Percentiles rank a stretch among this genome's conserved stretches.
phyloP scores from a whole-genome alignment of 2,888 invertebrate genomes.

The Hypomecis punctinalis region DNA sequence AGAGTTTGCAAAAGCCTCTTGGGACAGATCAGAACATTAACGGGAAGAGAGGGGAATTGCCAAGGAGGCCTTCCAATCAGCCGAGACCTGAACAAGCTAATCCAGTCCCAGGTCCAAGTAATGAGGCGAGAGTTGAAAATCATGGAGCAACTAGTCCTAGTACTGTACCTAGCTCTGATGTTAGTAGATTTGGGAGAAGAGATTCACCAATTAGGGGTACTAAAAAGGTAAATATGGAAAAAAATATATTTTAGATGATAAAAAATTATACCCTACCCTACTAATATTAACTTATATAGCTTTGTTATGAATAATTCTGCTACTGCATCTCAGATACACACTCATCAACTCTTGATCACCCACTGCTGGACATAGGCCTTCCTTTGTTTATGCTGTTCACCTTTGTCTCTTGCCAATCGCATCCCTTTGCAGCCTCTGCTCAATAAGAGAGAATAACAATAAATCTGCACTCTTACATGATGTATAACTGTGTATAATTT shows the following conservation, averaged over 20 bases:
- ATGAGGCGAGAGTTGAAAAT: conserved; percentile 57
- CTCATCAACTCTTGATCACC: no score
- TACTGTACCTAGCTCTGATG: conserved; percentile 51
- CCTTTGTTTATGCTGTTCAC: no score
- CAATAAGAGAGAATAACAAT: no score
- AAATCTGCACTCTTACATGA: no score
- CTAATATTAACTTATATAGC: background rate
- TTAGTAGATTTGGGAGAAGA: conserved; percentile 64
- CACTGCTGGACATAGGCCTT: no score
- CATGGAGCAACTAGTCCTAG: conserved; percentile 39
- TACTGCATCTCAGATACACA: no score
- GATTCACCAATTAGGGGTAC: conserved; percentile 69
- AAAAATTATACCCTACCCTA: background rate
- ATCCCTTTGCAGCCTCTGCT: no score
- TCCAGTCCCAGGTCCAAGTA: conserved; percentile 79
- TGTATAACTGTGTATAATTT: conserved; percentile 34
- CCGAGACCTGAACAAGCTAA: conserved; percentile 56
- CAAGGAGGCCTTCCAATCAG: conserved; percentile 62
- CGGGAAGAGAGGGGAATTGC: conserved; percentile 87
- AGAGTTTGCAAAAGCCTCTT: conserved; percentile 78
- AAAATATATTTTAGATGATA: background rate
- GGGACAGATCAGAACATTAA: conserved; percentile 91
- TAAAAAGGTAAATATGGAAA: conserved; percentile 57
- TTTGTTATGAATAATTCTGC: no score
- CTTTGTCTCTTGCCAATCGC: no score